Evolutionary conservation across 2,797 vertebrate genomes (phyloP), one percentile per base, ranked within the genome.

Genomic region (Chromis chromis): DNA sequence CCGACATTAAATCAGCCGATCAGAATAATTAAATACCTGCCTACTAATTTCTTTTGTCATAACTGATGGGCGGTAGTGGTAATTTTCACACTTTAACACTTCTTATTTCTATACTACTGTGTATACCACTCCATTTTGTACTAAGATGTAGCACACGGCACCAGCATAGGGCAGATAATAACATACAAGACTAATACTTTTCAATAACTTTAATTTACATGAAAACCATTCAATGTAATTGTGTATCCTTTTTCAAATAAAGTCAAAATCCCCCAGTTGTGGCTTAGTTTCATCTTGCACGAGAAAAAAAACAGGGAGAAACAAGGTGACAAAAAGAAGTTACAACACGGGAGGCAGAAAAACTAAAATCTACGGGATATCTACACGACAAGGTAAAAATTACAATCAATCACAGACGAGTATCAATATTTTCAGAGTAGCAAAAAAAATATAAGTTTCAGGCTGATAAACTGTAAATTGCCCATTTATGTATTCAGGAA

Each of bases 221-320:
- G n/a, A 69, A 78, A 79, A 82, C 21, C 54, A 70, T 64, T 28
- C 59, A 17, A 75, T 86, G 83, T 83, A 77, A 81, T 72, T 70
- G 60, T 84, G 59, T 73, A 62, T 76, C 33, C 50, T 89, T 93
- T 91, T 90, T 74, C 70, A 87, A 92, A 89, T 89, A 91, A 93
- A 93, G 75, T 57, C 4, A 56, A 92, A 91, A 86, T 14, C 22
- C 53, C 36, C 28, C 36, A 63, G 2, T 60, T 75, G 36, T 69
- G 69, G 56, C 24, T 79, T 76, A 6, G 31, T 9, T 50, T 75
- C 25, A 22, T 44, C 11, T 58, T 62, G 24, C 33, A 46, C 0
- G 1, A 25, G 6, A 10, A 10, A 48, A n/a, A 44, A 65, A 49
- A 49, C 21, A 50, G 10, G 21, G 9, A 9, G 13, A 2, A 1